Evolutionary conservation across 2,888 invertebrate genomes (phyloP).

Genomic region (Pyralis farinalis): DNA sequence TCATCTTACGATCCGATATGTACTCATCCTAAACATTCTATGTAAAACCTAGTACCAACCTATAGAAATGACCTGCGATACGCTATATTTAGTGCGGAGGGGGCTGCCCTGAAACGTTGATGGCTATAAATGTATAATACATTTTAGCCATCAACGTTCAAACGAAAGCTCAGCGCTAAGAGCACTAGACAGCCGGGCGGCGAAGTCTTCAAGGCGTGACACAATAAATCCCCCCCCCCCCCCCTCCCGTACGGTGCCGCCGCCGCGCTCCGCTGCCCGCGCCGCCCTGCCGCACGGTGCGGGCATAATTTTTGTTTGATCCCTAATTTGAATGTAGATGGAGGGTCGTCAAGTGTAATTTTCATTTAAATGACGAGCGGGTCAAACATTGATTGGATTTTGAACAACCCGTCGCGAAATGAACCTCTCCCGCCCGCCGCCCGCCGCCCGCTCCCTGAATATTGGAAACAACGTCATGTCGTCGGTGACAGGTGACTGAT

Average conservation of each 20-base stretch:
- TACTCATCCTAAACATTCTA: no score
- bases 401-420: slow-evolving; percentile 21
- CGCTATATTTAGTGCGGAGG: no score
- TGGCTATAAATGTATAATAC: no score
- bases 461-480: slow-evolving; percentile 1
- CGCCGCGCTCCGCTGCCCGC: slow-evolving; percentile 5
- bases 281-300: not conserved
- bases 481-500: not conserved
- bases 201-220: slow-evolving; percentile 9
- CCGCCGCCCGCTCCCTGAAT: slow-evolving; percentile 5
- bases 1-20: no score
- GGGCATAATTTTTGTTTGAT: slow-evolving; percentile 48
- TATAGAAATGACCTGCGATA: no score
- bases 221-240: slow-evolving; percentile 29
- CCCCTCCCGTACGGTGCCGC: slow-evolving; percentile 20
- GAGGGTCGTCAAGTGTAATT: slow-evolving; percentile 35
- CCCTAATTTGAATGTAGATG: slow-evolving; percentile 53
- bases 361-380: slow-evolving; percentile 41
- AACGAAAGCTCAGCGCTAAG: slow-evolving; percentile 5
- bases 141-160: no score
- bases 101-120: no score
- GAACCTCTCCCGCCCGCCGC: slow-evolving; percentile 11
- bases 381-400: slow-evolving; percentile 27
- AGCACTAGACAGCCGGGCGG: slow-evolving; percentile 11
- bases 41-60: no score